These are phyloP conservation scores for Phrynosoma blainvillii DNA, from an alignment of 2,113 vertebrate genomes.

Conservation along the genomic window DNA sequence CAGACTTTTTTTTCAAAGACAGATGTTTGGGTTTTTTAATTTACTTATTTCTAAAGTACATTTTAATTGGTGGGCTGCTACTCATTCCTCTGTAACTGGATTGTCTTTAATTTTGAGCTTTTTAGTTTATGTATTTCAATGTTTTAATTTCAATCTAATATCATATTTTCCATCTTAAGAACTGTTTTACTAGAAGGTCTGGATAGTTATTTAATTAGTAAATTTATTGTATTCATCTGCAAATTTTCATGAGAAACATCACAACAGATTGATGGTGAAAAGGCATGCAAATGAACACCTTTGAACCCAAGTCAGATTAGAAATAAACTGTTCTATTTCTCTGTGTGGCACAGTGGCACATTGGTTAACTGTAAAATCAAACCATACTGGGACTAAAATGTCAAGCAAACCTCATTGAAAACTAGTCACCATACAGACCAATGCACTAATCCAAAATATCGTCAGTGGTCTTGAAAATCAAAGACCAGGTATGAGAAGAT, in stretches of 20 bases:
- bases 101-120: too few species aligned
- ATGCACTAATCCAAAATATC: neutral
- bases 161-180: neutral
- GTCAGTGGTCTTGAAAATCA: neutral
- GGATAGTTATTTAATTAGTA: too few species aligned
- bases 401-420: neutral
- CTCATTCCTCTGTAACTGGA: too few species aligned
- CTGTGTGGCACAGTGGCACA: neutral
- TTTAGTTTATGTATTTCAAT: too few species aligned
- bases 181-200: neutral
- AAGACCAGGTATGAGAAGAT: neutral
- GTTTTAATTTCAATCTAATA: too few species aligned
- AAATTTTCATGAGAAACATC: neutral
- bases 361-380: neutral
- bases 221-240: neutral
- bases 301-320: neutral
- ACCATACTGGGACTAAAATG: neutral
- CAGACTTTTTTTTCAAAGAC: neutral
- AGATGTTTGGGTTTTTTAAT: too few species aligned
- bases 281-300: neutral
- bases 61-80: too few species aligned
- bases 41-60: too few species aligned
- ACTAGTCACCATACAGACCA: neutral
- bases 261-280: neutral
- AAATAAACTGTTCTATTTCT: neutral